Evolutionary conservation across 2,797 vertebrate species (phyloP), one percentile per base, ranked within the genome.

Genomic region (Micropoecilia bifurca): DNA sequence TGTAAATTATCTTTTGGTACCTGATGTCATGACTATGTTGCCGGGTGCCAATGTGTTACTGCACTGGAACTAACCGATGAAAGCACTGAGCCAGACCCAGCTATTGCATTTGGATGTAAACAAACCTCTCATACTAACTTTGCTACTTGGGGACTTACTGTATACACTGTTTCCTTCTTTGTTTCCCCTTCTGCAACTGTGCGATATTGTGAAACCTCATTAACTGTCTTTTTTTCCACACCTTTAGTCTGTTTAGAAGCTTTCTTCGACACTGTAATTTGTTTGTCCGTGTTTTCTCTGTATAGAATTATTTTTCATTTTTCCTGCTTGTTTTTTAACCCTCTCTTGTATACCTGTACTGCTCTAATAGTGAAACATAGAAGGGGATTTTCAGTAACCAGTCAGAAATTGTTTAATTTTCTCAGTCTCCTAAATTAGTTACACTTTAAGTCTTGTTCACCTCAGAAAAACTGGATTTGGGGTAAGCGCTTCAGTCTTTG

Each of bases 41-140:
- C 92, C 92, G 84, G 94, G 91, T 92, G 92, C 93, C 91, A 85
- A 87, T 20, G 85, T 90, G 91, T 93, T 90, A 88, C 91, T 94
- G 94, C 93, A 94, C 94, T 94, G 93, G 92, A 93, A 93, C 85
- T 90, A 91, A 92, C 88, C 86, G 85, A 92, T 82, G 92, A 94
- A 94, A 94, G 91, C 93, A 94, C 93, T 94, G 94, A 94, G 92
- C 93, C 93, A 93, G 91, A 93, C 90, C 86, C 88, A 91, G 92
- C 92, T 87, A 78, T 91, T 59, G 82, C 87, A 90, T 92, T 85
- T 93, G 93, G 94, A 95, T 94, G 93, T 93, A 93, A 92, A 92
- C 90, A 85, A 88, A 92, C 88, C 86, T 90, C 90, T 88, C 81
- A 89, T 78, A 87, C 83, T 80, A 87, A 91, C 84, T 87, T 90